Evolutionary conservation across 2,113 vertebrate genomes (phyloP), one percentile per base, ranked within the genome.

Genomic region (Notiomystis cincta): DNA sequence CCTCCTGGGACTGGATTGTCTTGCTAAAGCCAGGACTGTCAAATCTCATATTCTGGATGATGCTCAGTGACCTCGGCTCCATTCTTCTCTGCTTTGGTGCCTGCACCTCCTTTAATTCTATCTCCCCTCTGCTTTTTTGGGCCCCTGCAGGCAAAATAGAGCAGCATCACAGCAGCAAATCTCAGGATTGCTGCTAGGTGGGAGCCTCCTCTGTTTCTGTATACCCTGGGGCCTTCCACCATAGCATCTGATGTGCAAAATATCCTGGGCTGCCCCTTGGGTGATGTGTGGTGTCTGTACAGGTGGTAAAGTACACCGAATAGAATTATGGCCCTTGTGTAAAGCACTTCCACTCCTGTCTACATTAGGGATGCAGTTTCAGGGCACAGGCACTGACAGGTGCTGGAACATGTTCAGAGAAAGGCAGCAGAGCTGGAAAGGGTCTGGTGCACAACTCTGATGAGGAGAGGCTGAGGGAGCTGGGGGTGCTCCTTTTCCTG

Each of bases 111-210:
- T 78, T 48, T 38, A 3, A 19, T 54, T 35, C 17, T 12, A 4
- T 5, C 62, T 62, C 66, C 0, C 5, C 13, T 58, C 58, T 24
- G 42, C 44, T 54, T 54, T 56, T 24, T 27, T 11, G 13, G 31
- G 33, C 15, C 35, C 24, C 5, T 0, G 0, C 19, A 6, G 22
- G 7, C 13, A 11, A 42, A 67, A 19, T 1, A 7, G 38, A 66
- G 22, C 57, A 38, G 50, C 7, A 2, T 20, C 53, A 33, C 50
- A 54, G 72, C 50, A 47, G 14, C 30, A 14, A 3, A 24, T 48
- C 30, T 48, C 4, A 16, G 48, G 27, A 19, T 12, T 17, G 23
- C 38, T 66, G 47, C 45, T 37, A 16, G 31, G 19, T 62, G 66
- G 50, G 67, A 73, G 31, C n/a, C 12, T 51, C 11, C 21, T 57